These are phyloP conservation scores for Suricata suricatta DNA, from an alignment of 2,113 vertebrate species.

Conservation along the genomic window DNA sequence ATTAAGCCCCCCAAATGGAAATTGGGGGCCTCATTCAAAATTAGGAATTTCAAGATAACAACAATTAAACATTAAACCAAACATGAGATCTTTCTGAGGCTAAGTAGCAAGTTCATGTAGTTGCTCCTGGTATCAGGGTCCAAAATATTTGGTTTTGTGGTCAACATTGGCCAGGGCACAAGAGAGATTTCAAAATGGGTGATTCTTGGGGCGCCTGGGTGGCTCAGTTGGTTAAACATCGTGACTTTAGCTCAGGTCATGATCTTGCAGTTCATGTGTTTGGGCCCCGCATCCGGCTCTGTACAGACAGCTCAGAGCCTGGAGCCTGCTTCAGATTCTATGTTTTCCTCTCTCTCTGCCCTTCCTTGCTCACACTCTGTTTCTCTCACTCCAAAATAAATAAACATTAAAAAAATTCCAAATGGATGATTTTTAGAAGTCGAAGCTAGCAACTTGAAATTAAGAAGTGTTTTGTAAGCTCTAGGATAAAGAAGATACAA, in stretches of 20 bases:
- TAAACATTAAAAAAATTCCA: not conserved
- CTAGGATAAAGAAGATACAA: not conserved
- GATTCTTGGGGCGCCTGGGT: too few relatives aligned
- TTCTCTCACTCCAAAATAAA: too few relatives aligned
- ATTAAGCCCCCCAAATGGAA: not conserved
- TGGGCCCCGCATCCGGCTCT: too few relatives aligned
- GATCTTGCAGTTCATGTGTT: too few relatives aligned
- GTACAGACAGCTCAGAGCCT: too few relatives aligned
- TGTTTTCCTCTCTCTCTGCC: too few relatives aligned
- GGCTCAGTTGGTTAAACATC: too few relatives aligned
- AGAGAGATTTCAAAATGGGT: not conserved
- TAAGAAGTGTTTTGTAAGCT: not conserved
- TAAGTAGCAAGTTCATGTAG: not conserved
- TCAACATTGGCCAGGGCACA: not conserved
- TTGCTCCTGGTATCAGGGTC: fast-evolving
- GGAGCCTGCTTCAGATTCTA: too few relatives aligned
- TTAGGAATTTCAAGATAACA: not conserved
- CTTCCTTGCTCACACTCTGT: too few relatives aligned
- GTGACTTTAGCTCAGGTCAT: too few relatives aligned
- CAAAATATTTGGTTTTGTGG: not conserved
- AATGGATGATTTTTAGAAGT: not conserved
- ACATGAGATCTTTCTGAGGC: not conserved
- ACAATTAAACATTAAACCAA: not conserved
- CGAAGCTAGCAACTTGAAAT: not conserved
- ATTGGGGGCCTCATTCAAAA: not conserved